phyloP scores from a whole-genome alignment of 2,888 invertebrate species.

The Tetanocera ferruginea region DNA sequence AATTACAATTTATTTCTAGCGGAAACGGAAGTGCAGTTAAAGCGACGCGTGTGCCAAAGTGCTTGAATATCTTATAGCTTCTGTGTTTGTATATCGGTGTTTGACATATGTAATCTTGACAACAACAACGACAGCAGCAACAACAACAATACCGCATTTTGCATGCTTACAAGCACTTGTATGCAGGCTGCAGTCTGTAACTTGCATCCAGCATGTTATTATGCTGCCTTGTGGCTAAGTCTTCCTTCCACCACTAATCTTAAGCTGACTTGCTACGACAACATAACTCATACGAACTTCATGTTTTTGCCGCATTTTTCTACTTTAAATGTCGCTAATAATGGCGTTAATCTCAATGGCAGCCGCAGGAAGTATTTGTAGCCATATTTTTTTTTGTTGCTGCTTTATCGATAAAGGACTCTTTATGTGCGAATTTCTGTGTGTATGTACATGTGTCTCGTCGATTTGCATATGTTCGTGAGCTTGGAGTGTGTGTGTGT shows the following conservation, averaged over 20 bases:
- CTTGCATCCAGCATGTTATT: neutral
- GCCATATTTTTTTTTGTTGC: neutral
- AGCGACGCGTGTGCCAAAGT: neutral
- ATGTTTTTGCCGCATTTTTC: constrained; percentile 3
- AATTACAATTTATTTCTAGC: neutral
- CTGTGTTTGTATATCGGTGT: constrained; percentile 1
- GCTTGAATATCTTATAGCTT: neutral
- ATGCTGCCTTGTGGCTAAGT: neutral
- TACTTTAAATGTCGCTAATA: neutral
- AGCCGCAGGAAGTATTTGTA: constrained; percentile 14
- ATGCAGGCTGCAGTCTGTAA: neutral
- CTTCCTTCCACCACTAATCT: neutral
- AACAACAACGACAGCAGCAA: neutral
- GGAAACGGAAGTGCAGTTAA: constrained; percentile 16
- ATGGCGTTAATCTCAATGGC: constrained; percentile 16
- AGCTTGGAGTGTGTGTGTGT: neutral
- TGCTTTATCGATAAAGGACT: constrained; percentile 14
- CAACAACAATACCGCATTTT: no score
- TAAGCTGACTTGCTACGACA: neutral
- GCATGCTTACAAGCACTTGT: neutral
- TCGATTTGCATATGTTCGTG: neutral
- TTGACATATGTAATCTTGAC: neutral
- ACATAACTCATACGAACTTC: neutral
- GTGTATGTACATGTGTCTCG: neutral
- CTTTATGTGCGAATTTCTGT: neutral